phyloP scores from a whole-genome alignment of 2,113 vertebrate species.

The Nothobranchius furzeri region DNA sequence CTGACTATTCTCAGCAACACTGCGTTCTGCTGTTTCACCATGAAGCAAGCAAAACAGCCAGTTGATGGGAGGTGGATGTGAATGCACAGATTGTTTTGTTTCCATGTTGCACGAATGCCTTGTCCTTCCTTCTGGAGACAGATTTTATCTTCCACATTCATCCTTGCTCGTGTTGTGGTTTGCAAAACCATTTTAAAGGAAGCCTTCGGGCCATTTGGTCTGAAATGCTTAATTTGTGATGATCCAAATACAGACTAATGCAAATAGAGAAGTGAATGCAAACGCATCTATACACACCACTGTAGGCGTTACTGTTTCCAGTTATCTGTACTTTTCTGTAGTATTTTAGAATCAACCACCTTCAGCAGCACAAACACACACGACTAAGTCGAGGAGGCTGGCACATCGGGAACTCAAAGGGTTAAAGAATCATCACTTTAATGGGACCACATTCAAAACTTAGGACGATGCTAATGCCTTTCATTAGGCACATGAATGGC shows the following conservation, averaged over 20 bases:
- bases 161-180: constrained; percentile 23
- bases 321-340: background rate
- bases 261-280: constrained; percentile 14
- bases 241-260: constrained; percentile 11
- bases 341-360: constrained; percentile 77
- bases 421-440: constrained; percentile 77
- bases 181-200: constrained; percentile 15
- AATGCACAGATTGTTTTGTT: constrained; percentile 56
- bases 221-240: constrained; percentile 30
- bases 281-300: background rate
- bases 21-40: background rate
- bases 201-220: constrained; percentile 23
- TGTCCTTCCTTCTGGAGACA: constrained; percentile 22
- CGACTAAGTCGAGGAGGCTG: constrained; percentile 34
- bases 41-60: constrained; percentile 21
- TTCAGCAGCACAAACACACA: constrained; percentile 75
- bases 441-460: constrained; percentile 38
- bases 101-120: constrained; percentile 54
- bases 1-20: constrained; percentile 30
- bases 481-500: constrained; percentile 4
- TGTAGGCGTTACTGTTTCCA: background rate
- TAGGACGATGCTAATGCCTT: background rate
- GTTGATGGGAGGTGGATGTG: constrained; percentile 16
- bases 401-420: constrained; percentile 83
- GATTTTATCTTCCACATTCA: constrained; percentile 29